Evolutionary conservation across 2,113 vertebrate genomes (phyloP), one percentile per base, ranked within the genome.

Genomic region (Bambusicola thoracicus): DNA sequence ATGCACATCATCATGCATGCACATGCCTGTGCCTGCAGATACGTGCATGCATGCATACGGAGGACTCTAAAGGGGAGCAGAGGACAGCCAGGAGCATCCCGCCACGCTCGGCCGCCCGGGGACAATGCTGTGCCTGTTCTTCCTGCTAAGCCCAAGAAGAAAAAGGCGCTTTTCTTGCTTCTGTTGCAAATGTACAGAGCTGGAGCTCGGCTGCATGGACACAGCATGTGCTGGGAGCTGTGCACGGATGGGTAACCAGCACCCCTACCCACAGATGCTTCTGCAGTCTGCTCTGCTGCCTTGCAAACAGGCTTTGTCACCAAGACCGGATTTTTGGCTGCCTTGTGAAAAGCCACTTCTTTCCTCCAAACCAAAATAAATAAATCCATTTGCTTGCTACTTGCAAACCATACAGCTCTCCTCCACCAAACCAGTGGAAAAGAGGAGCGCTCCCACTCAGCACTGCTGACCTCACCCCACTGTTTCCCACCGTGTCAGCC

Each of bases 91-190:
- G 86, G 89, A 95, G 89, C 91, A 95, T 90, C 91, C 86, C 32
- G 43, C 89, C 89, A 96, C 94, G 90, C 91, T 94, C 14, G 3
- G 94, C 5, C 17, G 3, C 36, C 16, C 89, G 11, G 7, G 86
- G 91, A 95, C 95, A 95, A 96, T 81, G 91, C 48, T 2, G 24
- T 2, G 6, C 90, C 94, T 94, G 95, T 94, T 91, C 85, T 77
- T 87, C 79, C 92, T 7, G n/a, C 22, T 15, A 38, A 74, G 88
- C 88, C 56, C 55, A 16, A 44, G 48, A 6, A 8, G 6, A 55
- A 30, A n/a, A 44, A 34, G 25, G 61, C 10, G 36, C 10, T 63
- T 63, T 40, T 63, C 36, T 40, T 63, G 61, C 61, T 63, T 63
- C 38, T 29, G 38, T 13, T 29, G 61, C 61, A 38, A 62, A 62